Percentiles rank a stretch among this genome's conserved stretches.
These are phyloP conservation scores for Nyctalus aviator DNA, from an alignment of 2,797 vertebrate genomes.

Conservation along the genomic window DNA sequence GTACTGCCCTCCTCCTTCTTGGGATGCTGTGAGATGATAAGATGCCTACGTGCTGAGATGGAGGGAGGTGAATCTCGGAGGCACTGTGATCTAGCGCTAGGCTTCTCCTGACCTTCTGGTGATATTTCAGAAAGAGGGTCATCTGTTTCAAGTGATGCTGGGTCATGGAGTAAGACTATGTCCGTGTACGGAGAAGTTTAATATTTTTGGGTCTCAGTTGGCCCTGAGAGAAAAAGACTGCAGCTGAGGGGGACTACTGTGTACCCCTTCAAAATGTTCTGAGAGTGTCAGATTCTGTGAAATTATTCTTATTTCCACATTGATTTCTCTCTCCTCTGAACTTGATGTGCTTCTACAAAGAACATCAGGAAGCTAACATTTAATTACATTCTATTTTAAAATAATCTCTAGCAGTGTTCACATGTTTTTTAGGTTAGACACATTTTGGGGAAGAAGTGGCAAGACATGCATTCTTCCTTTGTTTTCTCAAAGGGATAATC, in stretches of 20 bases:
- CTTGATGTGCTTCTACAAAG: background rate
- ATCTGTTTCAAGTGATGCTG: background rate
- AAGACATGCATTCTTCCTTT: background rate
- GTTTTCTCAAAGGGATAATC: background rate
- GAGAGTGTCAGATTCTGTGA: background rate
- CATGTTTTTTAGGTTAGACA: background rate
- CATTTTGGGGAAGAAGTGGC: background rate
- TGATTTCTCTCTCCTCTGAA: constrained; percentile 17
- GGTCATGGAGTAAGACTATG: background rate
- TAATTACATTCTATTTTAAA: background rate
- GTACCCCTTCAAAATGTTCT: background rate
- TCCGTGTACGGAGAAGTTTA: background rate
- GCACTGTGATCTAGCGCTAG: background rate
- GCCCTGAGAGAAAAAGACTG: background rate
- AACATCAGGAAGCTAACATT: background rate
- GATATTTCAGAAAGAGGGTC: background rate
- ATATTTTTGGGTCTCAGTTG: background rate
- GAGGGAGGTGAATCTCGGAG: background rate
- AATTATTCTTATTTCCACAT: background rate
- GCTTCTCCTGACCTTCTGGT: background rate
- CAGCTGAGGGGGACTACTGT: background rate
- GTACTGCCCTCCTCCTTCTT: background rate
- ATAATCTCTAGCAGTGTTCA: background rate
- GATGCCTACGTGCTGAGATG: background rate
- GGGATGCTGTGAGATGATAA: background rate